Percentiles rank a stretch among this genome's conserved stretches.
These are phyloP conservation scores for Caenorhabditis panamensis DNA, from an alignment of 2,888 invertebrate genomes.

Conservation along the genomic window DNA sequence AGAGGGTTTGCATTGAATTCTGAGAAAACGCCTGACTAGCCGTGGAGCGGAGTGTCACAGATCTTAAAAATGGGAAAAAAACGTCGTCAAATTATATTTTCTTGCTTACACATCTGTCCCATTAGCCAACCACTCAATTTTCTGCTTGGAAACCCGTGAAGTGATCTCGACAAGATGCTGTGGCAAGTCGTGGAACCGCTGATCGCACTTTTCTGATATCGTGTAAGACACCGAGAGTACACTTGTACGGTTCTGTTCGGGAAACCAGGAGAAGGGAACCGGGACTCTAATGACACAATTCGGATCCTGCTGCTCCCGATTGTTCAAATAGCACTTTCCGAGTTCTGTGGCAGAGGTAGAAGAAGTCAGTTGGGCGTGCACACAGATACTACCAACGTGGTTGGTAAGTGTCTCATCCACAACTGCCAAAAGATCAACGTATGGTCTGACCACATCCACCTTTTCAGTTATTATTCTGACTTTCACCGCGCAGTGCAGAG, in stretches of 20 bases:
- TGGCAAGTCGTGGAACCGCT: conserved; percentile 69
- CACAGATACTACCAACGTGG: conserved; percentile 71
- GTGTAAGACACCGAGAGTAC: conserved; percentile 67
- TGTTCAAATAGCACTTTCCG: conserved; percentile 64
- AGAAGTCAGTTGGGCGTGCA: conserved; percentile 72
- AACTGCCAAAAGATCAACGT: conserved; percentile 76
- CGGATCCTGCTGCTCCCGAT: conserved; percentile 62
- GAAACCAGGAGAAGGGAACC: conserved; percentile 77
- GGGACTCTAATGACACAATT: conserved; percentile 75
- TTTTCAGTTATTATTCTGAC: conserved; percentile 66
- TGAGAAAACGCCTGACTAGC: conserved; percentile 71
- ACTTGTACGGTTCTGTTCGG: conserved; percentile 54
- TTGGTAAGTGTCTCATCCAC: conserved; percentile 70
- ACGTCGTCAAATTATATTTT: too few relatives aligned
- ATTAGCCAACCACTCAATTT: conserved; percentile 50
- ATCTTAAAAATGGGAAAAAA: conserved; percentile 55
- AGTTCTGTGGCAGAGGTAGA: conserved; percentile 56
- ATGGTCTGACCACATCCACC: conserved; percentile 72
- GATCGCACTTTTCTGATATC: conserved; percentile 68
- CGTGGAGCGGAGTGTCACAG: conserved; percentile 68
- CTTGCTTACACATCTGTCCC: conserved; percentile 38
- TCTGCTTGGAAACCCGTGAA: conserved; percentile 43
- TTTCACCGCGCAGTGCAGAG: conserved; percentile 70
- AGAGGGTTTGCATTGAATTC: conserved; percentile 72
- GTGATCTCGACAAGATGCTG: conserved; percentile 57